Evolutionary conservation across 2,113 vertebrate species (phyloP), one percentile per base, ranked within the genome.

Genomic region (Crotalus horridus): DNA sequence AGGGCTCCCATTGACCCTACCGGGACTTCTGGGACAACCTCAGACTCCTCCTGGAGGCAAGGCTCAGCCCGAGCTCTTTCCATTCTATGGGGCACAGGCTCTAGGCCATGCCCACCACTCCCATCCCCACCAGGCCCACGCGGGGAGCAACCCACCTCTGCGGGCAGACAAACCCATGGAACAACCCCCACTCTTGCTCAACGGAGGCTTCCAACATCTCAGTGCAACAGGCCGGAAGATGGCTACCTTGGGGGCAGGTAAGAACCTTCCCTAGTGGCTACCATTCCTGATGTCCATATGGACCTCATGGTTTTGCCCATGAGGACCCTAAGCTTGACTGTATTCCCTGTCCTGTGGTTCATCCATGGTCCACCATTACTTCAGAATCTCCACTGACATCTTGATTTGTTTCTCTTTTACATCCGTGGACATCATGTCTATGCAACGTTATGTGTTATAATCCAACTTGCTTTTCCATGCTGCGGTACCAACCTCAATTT

Each of bases 1-100:
- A 89, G 97, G 97, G 24, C 94, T 97, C 90, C 96, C 96, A 0
- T 85, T 97, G 90, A 96, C 96, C 3, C 95, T 97, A 91, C 96
- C 96, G 0, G 95, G 96, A 46, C 92, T 97, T 33, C 94, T 97
- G 89, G 97, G 96, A 17, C 95, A 97, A 17, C 93, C 96, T 3
- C 94, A 12, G 88, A 94, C 54, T 93, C 92, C 3, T n/a, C 94
- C 4, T 92, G 96, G 86, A 55, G 95, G 10, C 51, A 96, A 54
- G 94, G 95, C 9, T 0, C 74, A 95, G 0, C 87, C 95, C 0
- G 96, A 97, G 89, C 96, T 97, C 92, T 97, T 96, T 91, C 96
- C 96, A 51, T 97, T 96, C 94, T 96, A 96, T 0, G 96, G 96
- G 29, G 89, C 95, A 0, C 97, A 97, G 92, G 93, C 95, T 26